phyloP scores from a whole-genome alignment of 2,797 vertebrate species.

The Rallus crepitans region DNA sequence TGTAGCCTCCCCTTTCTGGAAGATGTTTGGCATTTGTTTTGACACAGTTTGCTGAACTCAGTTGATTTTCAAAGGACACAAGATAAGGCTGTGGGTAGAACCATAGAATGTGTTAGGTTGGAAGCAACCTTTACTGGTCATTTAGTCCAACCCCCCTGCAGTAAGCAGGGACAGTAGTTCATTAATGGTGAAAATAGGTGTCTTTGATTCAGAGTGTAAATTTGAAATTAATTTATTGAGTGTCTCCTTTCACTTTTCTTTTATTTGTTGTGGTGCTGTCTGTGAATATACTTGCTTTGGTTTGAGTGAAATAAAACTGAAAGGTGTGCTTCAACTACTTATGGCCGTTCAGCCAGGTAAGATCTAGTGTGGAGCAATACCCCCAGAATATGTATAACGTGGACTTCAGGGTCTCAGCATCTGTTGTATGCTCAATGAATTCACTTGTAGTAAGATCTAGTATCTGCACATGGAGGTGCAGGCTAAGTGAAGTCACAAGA shows the following conservation, averaged over 20 bases:
- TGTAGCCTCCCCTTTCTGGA: neutral
- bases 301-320: neutral
- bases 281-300: neutral
- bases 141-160: too few relatives aligned
- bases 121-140: too few relatives aligned
- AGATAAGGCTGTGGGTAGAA: too few relatives aligned
- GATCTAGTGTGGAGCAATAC: neutral
- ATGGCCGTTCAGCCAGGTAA: neutral
- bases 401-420: neutral
- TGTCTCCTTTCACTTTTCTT: neutral
- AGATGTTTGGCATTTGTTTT: neutral
- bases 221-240: neutral
- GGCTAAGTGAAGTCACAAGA: neutral
- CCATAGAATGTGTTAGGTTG: too few relatives aligned
- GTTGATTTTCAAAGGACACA: neutral
- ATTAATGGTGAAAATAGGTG: neutral
- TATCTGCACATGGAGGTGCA: neutral
- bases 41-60: neutral
- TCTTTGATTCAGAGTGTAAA: neutral
- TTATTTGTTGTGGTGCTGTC: neutral
- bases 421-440: neutral
- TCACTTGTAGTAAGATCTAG: neutral
- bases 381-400: fast-evolving
- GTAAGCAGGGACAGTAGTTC: too few relatives aligned
- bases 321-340: neutral